Conservation (phyloP, 2,888 invertebrate species). For the Lochmaea crataegi region DNA sequence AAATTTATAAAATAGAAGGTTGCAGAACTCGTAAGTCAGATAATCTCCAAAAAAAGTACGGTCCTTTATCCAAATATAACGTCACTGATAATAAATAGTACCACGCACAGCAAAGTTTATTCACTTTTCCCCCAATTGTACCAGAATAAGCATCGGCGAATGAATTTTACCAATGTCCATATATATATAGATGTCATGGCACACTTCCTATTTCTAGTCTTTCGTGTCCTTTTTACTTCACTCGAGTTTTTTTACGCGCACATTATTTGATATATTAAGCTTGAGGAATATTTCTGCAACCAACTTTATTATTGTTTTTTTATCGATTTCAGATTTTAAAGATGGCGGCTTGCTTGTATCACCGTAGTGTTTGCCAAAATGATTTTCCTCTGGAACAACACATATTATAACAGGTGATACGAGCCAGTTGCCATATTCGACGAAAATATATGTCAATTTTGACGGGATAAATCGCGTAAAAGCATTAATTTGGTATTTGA, state of each 20-base stretch:
- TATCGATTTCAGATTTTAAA: neutral
- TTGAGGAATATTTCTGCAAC: neutral
- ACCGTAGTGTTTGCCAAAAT: neutral
- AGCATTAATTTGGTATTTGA: constrained; percentile 51
- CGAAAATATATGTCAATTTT: neutral
- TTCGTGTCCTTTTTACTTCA: no score
- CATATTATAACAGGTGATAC: neutral
- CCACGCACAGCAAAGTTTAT: neutral
- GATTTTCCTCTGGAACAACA: no score
- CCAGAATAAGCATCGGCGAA: no score
- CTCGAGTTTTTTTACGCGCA: no score
- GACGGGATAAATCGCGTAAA: neutral
- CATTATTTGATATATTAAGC: neutral
- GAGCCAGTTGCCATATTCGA: neutral
- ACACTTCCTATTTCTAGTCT: no score
- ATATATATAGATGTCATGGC: no score
- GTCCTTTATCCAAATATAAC: neutral
- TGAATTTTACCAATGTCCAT: no score
- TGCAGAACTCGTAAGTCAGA: neutral
- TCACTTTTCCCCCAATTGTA: neutral
- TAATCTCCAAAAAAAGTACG: neutral
- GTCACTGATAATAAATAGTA: no score
- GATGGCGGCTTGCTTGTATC: neutral
- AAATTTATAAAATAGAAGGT: neutral
- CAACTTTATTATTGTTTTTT: neutral